These are phyloP conservation scores for Copidosoma aretas DNA, from an alignment of 2,888 invertebrate species.

Conservation along the genomic window DNA sequence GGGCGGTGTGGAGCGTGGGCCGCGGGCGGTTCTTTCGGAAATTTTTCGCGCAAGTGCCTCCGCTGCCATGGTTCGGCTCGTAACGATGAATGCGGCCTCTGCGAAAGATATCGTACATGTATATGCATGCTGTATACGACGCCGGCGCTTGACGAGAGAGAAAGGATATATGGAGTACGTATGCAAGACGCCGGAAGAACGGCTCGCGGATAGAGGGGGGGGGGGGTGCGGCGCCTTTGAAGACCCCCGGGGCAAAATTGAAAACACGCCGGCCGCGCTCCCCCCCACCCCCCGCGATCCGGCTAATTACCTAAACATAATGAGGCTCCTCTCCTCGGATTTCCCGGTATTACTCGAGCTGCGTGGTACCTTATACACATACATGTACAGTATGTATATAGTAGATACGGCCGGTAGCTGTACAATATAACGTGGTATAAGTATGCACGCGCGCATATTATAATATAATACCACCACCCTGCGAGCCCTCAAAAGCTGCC, in stretches of 20 bases:
- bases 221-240: constrained; percentile 47
- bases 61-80: too few species aligned
- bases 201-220: background rate
- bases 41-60: too few species aligned
- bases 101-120: too few species aligned
- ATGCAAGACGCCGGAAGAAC: too few species aligned
- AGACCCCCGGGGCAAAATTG: constrained; percentile 48
- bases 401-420: background rate
- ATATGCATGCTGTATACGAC: too few species aligned
- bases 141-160: background rate
- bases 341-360: constrained; percentile 47
- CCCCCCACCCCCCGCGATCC: constrained; percentile 47
- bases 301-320: constrained; percentile 63
- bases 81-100: too few species aligned
- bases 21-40: too few species aligned
- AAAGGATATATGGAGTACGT: background rate
- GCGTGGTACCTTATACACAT: constrained; percentile 50
- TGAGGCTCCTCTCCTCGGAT: constrained; percentile 49
- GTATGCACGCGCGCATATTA: too few species aligned
- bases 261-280: constrained; percentile 57
- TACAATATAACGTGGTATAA: background rate
- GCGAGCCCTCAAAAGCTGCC: background rate
- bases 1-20: background rate
- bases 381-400: constrained; percentile 35
- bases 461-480: background rate